Evolutionary conservation across 2,888 invertebrate species (phyloP).

Genomic region (Drosophila bunnanda): DNA sequence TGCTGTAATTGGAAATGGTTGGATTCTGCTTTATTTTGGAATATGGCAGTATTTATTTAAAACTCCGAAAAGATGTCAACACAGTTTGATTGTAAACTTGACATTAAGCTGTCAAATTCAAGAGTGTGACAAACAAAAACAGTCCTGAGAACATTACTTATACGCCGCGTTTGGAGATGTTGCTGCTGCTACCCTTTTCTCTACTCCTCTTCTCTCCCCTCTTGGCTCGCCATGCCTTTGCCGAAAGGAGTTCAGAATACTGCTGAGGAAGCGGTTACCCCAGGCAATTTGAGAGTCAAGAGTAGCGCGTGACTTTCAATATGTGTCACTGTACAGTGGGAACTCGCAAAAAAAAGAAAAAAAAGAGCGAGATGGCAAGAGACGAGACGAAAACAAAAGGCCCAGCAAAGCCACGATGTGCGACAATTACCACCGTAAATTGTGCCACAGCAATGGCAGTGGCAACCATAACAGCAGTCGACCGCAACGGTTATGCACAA

Average conservation of each 20-base stretch:
- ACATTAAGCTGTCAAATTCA: no score
- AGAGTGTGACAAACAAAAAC: not conserved
- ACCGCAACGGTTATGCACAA: slow-evolving; percentile 2
- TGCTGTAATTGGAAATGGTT: no score
- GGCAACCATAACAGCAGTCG: slow-evolving; percentile 36
- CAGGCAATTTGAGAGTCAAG: slow-evolving; percentile 75
- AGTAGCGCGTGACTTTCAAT: slow-evolving; percentile 54
- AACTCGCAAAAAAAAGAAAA: slow-evolving; percentile 29
- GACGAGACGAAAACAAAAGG: slow-evolving; percentile 32
- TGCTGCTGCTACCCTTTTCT: not conserved
- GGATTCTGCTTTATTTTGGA: no score
- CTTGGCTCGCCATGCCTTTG: slow-evolving; percentile 1
- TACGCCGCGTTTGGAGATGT: slow-evolving; percentile 19
- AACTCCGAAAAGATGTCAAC: no score
- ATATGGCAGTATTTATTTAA: no score
- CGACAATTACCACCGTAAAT: slow-evolving; percentile 76
- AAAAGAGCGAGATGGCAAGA: not conserved
- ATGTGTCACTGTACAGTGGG: slow-evolving; percentile 57
- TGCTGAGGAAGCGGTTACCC: slow-evolving; percentile 74
- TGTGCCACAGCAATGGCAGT: slow-evolving; percentile 58
- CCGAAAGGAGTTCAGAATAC: slow-evolving; percentile 57
- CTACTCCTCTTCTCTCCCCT: not conserved
- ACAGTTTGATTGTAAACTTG: no score
- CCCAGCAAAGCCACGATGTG: slow-evolving; percentile 61
- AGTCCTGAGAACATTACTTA: slow-evolving; percentile 27